Percentiles rank a stretch among this genome's conserved stretches.
Conservation (phyloP, 1,140 invertebrate genomes). For the Drosophila oshimai region DNA sequence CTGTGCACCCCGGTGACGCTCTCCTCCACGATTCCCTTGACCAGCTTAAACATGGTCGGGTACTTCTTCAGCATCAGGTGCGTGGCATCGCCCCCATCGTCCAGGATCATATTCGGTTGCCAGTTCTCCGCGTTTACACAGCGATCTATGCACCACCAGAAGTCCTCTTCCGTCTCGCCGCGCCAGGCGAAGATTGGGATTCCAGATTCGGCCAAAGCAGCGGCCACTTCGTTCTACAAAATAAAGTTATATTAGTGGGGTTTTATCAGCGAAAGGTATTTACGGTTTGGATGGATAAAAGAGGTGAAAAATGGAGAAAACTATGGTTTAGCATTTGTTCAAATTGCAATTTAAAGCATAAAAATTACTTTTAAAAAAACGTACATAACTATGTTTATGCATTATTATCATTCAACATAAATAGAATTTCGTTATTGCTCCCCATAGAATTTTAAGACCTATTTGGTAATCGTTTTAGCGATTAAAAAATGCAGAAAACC, state of each 20-base stretch:
- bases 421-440: background rate
- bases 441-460: background rate
- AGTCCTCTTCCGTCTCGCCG: slow-evolving; percentile 97
- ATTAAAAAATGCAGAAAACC: background rate
- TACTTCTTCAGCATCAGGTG: slow-evolving; percentile 99
- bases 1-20: slow-evolving; percentile 98
- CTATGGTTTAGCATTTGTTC: too few species aligned
- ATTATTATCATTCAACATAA: background rate
- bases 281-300: too few species aligned
- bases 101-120: slow-evolving; percentile 99
- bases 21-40: slow-evolving; percentile 99
- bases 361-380: too few species aligned
- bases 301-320: background rate
- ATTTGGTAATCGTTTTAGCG: background rate
- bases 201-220: slow-evolving; percentile 95
- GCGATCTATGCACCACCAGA: slow-evolving; percentile 99
- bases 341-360: too few species aligned
- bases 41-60: slow-evolving; percentile 96
- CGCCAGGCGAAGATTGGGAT: slow-evolving; percentile 97
- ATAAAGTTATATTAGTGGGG: background rate
- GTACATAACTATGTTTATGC: too few species aligned
- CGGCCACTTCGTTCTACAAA: slow-evolving; percentile 95
- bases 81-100: slow-evolving; percentile 98
- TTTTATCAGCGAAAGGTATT: too few species aligned
- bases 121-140: slow-evolving; percentile 95